Evolutionary conservation across 2,113 vertebrate species (phyloP), one percentile per base, ranked within the genome.

Genomic region (Aldabrachelys gigantea): DNA sequence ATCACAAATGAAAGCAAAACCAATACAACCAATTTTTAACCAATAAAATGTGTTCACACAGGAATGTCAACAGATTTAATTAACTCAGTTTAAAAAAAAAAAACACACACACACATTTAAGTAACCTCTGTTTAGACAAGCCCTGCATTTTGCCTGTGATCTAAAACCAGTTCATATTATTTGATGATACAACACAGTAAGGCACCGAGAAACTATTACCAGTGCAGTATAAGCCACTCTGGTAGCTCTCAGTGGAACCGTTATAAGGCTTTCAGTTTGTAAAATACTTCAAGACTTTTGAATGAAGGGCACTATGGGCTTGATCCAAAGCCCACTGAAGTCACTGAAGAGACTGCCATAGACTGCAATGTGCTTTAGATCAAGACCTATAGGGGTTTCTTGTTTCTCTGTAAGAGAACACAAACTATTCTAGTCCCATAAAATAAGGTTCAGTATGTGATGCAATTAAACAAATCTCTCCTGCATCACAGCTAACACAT

Each of bases 211-310:
- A 16, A 56, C 11, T 4, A 24, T 88, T 25, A 19, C 17, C 53
- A 83, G 94, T 4, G 2, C 94, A 14, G 21, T 25, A 35, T 65
- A 25, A 57, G 86, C 49, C 89, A 3, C 1, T 11, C 19, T 72
- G 35, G 2, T 72, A 21, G 65, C 19, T 69, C 8, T 5, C 75
- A 78, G 25, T 50, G 72, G 81, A 44, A 27, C 87, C 89, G 56
- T 80, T 62, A 84, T 69, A 76, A 80, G 25, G 87, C 87, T 0
- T 24, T 56, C 24, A 5, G 38, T 57, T 38, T 53, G 59, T 82
- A 90, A 94, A 93, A 84, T 93, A 84, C 95, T 69, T 47, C 80
- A 52, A 56, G 59, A 95, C 84, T 84, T 92, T 85, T 24, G 38
- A 82, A 47, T 87, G 41, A 31, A 0, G 92, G 93, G 91, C 89